Percentiles rank a stretch among this genome's conserved stretches.
phyloP scores from a whole-genome alignment of 2,888 invertebrate species.

The Epinotia brunnichana region DNA sequence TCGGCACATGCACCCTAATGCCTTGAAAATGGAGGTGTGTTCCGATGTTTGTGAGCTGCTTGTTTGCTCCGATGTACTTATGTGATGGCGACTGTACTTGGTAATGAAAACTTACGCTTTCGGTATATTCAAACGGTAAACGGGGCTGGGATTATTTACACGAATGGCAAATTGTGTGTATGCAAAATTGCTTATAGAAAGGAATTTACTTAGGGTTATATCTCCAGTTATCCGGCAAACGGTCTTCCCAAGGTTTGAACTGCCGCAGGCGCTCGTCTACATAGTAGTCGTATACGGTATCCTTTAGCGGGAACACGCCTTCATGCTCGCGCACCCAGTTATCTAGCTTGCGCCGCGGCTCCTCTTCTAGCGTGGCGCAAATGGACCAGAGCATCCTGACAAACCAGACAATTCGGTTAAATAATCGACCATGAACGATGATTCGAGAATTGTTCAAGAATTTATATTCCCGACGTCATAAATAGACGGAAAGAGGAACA shows the following conservation, averaged over 20 bases:
- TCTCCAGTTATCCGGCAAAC: constrained; percentile 89
- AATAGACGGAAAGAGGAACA: no score
- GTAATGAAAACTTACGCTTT: no score
- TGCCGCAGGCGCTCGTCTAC: constrained; percentile 89
- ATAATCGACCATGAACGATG: no score
- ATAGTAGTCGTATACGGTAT: constrained; percentile 94
- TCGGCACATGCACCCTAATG: no score
- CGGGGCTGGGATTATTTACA: background rate
- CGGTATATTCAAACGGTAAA: background rate
- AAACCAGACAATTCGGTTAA: background rate
- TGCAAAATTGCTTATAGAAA: no score
- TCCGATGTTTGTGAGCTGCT: no score
- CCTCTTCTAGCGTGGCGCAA: constrained; percentile 91
- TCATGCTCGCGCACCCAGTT: constrained; percentile 91
- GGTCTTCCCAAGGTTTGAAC: constrained; percentile 92
- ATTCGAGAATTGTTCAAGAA: no score
- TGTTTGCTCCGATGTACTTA: no score
- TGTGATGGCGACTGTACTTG: no score
- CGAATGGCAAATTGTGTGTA: no score
- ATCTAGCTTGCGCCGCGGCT: constrained; percentile 90
- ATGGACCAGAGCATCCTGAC: constrained; percentile 92
- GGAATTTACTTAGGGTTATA: constrained; percentile 84
- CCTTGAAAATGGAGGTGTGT: no score
- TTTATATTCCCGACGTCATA: no score
- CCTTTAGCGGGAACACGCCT: constrained; percentile 91